phyloP scores from a whole-genome alignment of 2,888 invertebrate genomes.

The Meiosimyza decipiens region DNA sequence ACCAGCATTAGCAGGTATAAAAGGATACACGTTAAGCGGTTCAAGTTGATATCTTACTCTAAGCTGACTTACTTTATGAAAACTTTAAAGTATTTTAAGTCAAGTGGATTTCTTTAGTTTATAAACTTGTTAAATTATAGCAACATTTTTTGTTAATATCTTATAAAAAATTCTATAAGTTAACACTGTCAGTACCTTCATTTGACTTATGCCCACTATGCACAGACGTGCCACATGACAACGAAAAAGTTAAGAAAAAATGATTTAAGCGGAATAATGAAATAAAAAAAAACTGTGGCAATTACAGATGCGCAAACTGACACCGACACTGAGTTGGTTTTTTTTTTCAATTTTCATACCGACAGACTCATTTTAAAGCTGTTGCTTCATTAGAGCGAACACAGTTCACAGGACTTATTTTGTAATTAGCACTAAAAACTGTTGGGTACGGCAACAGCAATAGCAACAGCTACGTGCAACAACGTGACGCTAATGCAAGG shows the following conservation, averaged over 20 bases:
- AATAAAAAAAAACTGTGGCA: slow-evolving; percentile 16
- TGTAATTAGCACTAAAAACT: slow-evolving; percentile 40
- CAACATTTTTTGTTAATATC: too few species aligned
- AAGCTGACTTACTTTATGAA: too few species aligned
- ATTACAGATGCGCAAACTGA: slow-evolving; percentile 36
- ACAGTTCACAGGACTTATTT: slow-evolving; percentile 39
- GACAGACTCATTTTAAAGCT: not conserved
- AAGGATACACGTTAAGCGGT: too few species aligned
- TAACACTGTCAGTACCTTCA: not conserved
- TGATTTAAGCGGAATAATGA: not conserved
- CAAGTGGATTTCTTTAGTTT: too few species aligned
- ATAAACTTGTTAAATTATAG: too few species aligned
- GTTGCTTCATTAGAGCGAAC: slow-evolving; percentile 32
- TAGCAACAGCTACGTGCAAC: slow-evolving; percentile 25
- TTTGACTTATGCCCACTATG: not conserved
- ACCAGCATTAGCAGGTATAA: too few species aligned
- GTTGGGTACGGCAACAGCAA: not conserved
- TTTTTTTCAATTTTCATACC: not conserved
- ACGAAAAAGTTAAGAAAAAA: not conserved
- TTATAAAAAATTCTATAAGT: too few species aligned
- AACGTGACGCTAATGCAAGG: slow-evolving; percentile 27
- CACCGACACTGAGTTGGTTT: slow-evolving; percentile 15
- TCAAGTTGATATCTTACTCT: too few species aligned
- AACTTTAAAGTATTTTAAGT: too few species aligned
- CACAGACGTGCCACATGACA: slow-evolving; percentile 11